Evolutionary conservation across 2,797 vertebrate species (phyloP), one percentile per base, ranked within the genome.

Genomic region (Phalanger gymnotis): DNA sequence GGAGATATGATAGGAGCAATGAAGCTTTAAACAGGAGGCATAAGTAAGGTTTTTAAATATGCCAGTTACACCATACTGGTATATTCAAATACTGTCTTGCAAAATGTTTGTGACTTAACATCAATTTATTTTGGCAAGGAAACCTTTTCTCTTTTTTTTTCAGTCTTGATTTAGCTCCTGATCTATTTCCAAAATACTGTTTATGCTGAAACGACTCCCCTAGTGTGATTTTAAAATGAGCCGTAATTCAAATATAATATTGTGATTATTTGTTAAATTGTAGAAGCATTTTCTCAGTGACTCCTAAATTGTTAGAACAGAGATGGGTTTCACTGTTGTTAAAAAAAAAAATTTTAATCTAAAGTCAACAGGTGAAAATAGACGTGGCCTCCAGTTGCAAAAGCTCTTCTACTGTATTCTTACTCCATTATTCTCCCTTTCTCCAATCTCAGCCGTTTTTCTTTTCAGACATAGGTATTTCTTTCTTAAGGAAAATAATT

Each of bases 41-140:
- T 58, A 47, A 12, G 53, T 90, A n/a, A 87, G 47, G 53, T 56
- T 95, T 90, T 96, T 90, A 96, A 93, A 94, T 4, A 54, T 55
- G 90, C n/a, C 90, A 53, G 0, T 56, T 94, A 34, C 53, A 96
- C 91, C 12, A 10, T 28, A n/a, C 22, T 89, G n/a, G 40, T 47
- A 54, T 94, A 66, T 95, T 94, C 58, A 95, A 81, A 53, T 56
- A 96, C 27, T 81, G 19, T 93, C 90, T 94, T 94, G 73, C 94
- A 57, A 96, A 96, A 54, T 95, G 94, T 53, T n/a, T 95, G 91
- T 96, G 91, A 89, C 52, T 53, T 91, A n/a, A 94, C 96, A 93
- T 96, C 31, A 56, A 94, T 96, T 89, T 90, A 52, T 73, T 91
- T 90, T 90, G 57, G 61, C 54, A 91, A 7, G 95, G 3, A 51